Evolutionary conservation across 2,888 invertebrate species (phyloP), one percentile per base, ranked within the genome.

Genomic region (Drosophila niveifrons): DNA sequence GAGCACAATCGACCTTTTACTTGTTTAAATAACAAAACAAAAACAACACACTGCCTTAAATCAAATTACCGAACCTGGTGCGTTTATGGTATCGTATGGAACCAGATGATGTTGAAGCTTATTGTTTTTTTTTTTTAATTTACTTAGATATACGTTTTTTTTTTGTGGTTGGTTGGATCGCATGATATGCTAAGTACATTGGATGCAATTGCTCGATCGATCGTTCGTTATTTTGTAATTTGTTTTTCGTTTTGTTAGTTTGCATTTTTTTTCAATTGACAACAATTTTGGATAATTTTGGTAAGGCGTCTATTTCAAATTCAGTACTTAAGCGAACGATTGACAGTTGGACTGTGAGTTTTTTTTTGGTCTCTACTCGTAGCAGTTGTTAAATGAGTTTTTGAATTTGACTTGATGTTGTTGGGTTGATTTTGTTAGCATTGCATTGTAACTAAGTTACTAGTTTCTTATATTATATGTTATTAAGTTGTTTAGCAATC

Each of bases 11-110:
- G 36, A 36, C 36, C 4, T 34, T 11, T 34, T n/a, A 36, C 36
- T 36, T 36, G 36, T 23, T 41, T 46, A 46, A 51, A 53, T 47
- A 67, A 44, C 17, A 41, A 43, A 55, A 63, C 31, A 48, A 64
- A 65, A 46, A 64, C 59, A 82, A 80, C 66, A 87, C 74, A 82
- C 72, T 76, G 61, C 76, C 55, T 75, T 75, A 80, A 78, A 74
- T 71, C 63, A 82, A 81, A 64, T 76, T 83, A 83, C 70, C 86
- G 86, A 83, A 83, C 83, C 83, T 83, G 86, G 80, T 83, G 86
- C 86, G 36, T 6, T 53, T 66, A 72, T 72, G 65, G 55, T 61
- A 68, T 72, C 72, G 72, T 75, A 78, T 81, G 81, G 84, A 83
- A 81, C 84, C 81, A 78, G 82, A 82, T 82, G 82, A 82, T 82